Base-by-base conservation (phyloP, 2,888 invertebrate species). In the Archips xylosteana region DNA sequence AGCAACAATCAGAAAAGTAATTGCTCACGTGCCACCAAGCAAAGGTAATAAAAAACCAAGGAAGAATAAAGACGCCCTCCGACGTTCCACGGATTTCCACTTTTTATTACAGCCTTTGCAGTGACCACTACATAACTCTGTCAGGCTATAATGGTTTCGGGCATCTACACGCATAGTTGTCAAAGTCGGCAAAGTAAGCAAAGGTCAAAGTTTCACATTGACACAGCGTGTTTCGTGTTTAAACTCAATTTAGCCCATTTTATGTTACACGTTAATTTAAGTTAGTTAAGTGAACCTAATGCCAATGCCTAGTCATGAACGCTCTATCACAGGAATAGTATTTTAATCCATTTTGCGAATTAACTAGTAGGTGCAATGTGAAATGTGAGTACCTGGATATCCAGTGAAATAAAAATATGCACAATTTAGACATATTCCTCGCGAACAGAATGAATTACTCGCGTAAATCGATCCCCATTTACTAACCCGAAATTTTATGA, bases 1-100 rank as follows among this genome's bases (percentile, higher is more conserved):
- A 84, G 75, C 71, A 77, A 76, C 76, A 76, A 76, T 78, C 69
- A 74, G 77, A 76, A 78, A 75, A 79, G 74, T 82, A 82, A 83
- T 82, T 81, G 81, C 78, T 74, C 76, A 82, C 78, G 60, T 70
- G 57, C 66, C 45, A 34, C 66, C 45, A 15, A 60, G 9, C 54
- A 64, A 54, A 59, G 34, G 64, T 51, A 74, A 70, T 70, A 70
- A 64, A 71, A 39, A 51, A 36, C 34, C 51, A 51, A 51, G 63
- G 68, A 59, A 60, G 42, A 74, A 70, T 65, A 65, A 74, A 65
- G 13, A 47, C 36, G 49, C 51, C 36, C 64, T 51, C 65, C 54
- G 69, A 64, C 65, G 65, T 70, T 69, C 60, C 69, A 0, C 15
- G 45, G 60, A 45, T 65, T 70, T 65, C 60, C 60, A 9, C 60